Conservation (phyloP, 2,888 invertebrate species). For the Melieria crassipennis region DNA sequence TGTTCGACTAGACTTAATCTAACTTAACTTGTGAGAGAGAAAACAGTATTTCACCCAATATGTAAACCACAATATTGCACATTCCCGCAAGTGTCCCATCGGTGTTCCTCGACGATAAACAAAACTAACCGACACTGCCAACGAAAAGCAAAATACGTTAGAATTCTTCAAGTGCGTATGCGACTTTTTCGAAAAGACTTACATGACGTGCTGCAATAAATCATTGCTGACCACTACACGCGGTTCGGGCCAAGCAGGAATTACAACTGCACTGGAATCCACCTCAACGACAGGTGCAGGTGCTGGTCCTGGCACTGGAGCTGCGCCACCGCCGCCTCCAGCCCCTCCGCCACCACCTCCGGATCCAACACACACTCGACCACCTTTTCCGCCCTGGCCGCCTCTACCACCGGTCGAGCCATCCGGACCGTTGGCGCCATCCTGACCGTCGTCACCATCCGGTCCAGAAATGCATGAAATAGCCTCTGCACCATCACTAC, state of each 20-base stretch:
- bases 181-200: no score
- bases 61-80: not conserved
- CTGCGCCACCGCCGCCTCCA: constrained; percentile 16
- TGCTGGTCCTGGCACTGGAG: constrained; percentile 19
- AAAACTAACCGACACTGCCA: no score
- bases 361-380: constrained; percentile 10
- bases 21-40: not conserved
- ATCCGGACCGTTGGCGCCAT: constrained; percentile 29
- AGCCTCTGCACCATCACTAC: constrained; percentile 25
- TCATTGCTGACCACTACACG: no score
- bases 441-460: constrained; percentile 29
- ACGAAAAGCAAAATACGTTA: no score
- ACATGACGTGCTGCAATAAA: no score
- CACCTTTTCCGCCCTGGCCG: not conserved
- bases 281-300: not conserved
- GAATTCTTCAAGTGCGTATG: no score
- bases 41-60: not conserved
- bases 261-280: no score
- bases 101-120: no score
- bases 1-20: constrained; percentile 11
- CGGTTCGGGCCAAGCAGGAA: no score
- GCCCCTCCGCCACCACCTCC: constrained; percentile 13
- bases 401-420: constrained; percentile 23
- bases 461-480: constrained; percentile 31
- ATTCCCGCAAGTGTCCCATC: not conserved